Percentiles rank a stretch among this genome's conserved stretches.
phyloP scores from a whole-genome alignment of 2,797 vertebrate species.

The Argya squamiceps region DNA sequence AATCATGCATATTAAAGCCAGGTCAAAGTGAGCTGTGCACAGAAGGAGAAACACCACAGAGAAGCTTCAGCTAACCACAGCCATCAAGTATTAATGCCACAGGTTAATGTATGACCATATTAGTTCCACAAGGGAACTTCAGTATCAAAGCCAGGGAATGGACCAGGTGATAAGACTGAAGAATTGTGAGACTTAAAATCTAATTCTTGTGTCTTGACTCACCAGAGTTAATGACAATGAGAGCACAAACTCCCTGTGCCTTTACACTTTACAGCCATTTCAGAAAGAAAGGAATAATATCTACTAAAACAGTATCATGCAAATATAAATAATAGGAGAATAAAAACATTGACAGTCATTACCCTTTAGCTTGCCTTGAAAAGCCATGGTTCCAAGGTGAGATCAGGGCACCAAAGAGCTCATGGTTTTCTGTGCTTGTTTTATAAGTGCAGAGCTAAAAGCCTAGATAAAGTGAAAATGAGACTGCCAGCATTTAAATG shows the following conservation, averaged over 20 bases:
- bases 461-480: neutral
- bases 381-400: neutral
- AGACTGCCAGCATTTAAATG: slow-evolving; percentile 16
- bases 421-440: neutral
- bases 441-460: neutral
- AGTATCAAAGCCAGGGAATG: neutral
- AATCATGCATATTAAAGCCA: neutral
- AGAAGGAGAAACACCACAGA: neutral
- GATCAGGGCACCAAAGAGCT: neutral
- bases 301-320: neutral
- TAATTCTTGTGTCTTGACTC: neutral
- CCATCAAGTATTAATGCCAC: neutral
- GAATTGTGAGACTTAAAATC: neutral
- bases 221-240: neutral
- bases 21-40: neutral
- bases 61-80: neutral
- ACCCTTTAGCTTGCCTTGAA: neutral
- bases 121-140: neutral
- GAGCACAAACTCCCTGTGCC: neutral
- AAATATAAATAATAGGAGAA: neutral
- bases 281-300: neutral
- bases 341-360: neutral
- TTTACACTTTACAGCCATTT: neutral
- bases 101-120: neutral
- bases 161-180: neutral